Evolutionary conservation across 2,888 invertebrate species (phyloP).

Genomic region (Antheraea yamamai): DNA sequence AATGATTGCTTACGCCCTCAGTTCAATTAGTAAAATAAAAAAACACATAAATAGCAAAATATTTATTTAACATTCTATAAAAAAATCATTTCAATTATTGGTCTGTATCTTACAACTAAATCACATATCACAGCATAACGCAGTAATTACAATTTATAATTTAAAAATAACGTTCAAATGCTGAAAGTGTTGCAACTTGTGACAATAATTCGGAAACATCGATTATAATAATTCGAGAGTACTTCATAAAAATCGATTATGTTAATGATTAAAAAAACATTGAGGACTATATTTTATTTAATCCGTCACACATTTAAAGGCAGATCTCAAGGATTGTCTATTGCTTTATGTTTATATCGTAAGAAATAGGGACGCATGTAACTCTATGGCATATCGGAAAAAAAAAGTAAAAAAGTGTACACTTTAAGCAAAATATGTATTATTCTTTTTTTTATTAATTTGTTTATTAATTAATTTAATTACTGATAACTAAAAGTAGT

Average conservation of each 20-base stretch:
- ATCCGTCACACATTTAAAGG: conserved; percentile 6
- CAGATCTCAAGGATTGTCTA: not conserved
- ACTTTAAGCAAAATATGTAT: too few relatives aligned
- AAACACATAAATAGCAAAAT: conserved; percentile 35
- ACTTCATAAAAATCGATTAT: not conserved
- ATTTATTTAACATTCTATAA: conserved; percentile 44
- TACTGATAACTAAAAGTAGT: too few relatives aligned
- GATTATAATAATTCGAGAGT: not conserved
- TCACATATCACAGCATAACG: conserved; percentile 42
- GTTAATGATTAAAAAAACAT: not conserved
- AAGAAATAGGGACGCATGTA: too few relatives aligned
- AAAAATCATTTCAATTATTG: conserved; percentile 39
- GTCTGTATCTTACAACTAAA: conserved; percentile 42
- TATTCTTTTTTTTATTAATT: too few relatives aligned
- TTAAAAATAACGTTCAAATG: not conserved
- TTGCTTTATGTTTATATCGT: not conserved
- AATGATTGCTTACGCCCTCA: too few relatives aligned
- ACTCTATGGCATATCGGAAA: too few relatives aligned
- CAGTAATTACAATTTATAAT: not conserved
- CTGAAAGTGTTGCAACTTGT: not conserved
- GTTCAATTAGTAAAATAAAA: conserved; percentile 17
- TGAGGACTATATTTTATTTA: not conserved
- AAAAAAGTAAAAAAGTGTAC: too few relatives aligned
- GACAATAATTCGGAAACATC: not conserved
- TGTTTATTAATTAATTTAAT: too few relatives aligned